Evolutionary conservation across 2,888 invertebrate species (phyloP).

Genomic region (Acanthosoma haemorrhoidale): DNA sequence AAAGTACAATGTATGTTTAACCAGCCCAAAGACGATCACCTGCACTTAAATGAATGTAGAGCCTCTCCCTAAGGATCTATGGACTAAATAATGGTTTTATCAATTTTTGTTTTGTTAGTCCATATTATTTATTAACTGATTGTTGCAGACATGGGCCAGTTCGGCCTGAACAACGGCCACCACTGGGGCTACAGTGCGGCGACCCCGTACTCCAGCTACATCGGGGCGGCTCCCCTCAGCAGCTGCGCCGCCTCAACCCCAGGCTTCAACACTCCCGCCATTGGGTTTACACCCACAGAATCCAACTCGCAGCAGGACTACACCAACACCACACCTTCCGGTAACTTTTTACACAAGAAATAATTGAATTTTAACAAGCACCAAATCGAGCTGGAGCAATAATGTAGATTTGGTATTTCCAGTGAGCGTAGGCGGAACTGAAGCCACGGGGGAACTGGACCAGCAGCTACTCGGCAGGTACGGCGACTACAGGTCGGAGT

Average conservation of each 20-base stretch:
- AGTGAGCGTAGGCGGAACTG: slow-evolving; percentile 41
- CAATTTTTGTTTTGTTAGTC: too few species aligned
- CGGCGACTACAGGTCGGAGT: slow-evolving; percentile 45
- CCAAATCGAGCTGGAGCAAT: too few species aligned
- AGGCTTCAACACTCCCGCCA: slow-evolving; percentile 64
- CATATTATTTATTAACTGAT: too few species aligned
- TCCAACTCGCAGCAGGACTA: slow-evolving; percentile 49
- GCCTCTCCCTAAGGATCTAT: too few species aligned
- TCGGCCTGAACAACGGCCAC: slow-evolving; percentile 76
- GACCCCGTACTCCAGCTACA: slow-evolving; percentile 79
- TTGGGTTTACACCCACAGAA: slow-evolving; percentile 65
- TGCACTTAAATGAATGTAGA: too few species aligned
- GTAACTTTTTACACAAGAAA: slow-evolving; percentile 24
- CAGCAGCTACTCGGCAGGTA: slow-evolving; percentile 45
- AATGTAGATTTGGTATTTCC: too few species aligned
- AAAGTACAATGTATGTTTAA: too few species aligned
- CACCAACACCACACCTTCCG: slow-evolving; percentile 32
- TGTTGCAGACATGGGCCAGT: slow-evolving; percentile 74
- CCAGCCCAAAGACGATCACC: too few species aligned
- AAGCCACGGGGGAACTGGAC: slow-evolving; percentile 51
- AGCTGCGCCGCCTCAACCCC: slow-evolving; percentile 51
- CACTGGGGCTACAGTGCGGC: slow-evolving; percentile 85
- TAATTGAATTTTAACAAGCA: too few species aligned
- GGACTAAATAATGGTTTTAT: too few species aligned
- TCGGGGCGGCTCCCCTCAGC: slow-evolving; percentile 62